Percentiles rank a stretch among this genome's conserved stretches.
These are phyloP conservation scores for Esox lucius DNA, from an alignment of 2,797 vertebrate species.

Conservation along the genomic window DNA sequence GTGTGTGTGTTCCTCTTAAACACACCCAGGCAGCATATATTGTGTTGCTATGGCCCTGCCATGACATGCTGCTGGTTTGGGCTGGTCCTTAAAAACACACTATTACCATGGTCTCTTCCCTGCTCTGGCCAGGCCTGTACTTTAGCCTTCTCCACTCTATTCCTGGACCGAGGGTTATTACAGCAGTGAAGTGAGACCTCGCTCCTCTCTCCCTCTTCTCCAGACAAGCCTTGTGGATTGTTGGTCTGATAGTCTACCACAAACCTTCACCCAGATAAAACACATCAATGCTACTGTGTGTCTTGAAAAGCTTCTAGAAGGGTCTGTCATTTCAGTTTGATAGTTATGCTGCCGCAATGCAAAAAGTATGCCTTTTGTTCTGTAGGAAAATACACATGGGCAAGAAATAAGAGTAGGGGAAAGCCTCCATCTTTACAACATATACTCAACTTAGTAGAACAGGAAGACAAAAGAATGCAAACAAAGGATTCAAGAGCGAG, in stretches of 20 bases:
- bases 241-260: slow-evolving; percentile 40
- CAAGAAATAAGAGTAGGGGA: slow-evolving; percentile 30
- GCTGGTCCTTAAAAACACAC: slow-evolving; percentile 70
- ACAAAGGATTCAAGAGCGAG: neutral
- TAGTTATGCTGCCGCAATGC: slow-evolving; percentile 47
- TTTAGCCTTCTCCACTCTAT: neutral
- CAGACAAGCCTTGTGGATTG: slow-evolving; percentile 45
- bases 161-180: neutral
- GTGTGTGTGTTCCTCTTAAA: neutral
- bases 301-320: slow-evolving; percentile 2
- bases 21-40: neutral
- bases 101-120: slow-evolving; percentile 45
- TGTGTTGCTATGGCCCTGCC: neutral
- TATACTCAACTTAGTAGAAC: neutral
- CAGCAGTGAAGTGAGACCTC: neutral
- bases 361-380: slow-evolving; percentile 58
- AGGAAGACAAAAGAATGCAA: neutral
- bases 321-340: slow-evolving; percentile 35
- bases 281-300: slow-evolving; percentile 61
- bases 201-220: slow-evolving; percentile 32
- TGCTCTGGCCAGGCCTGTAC: neutral
- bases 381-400: slow-evolving; percentile 56
- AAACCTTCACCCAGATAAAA: slow-evolving; percentile 59
- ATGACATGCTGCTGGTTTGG: slow-evolving; percentile 64
- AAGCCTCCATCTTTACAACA: slow-evolving; percentile 32